A percentile compares a stretch with the other conserved stretches of the same genome.
Conservation (phyloP, 2,888 invertebrate species). For the Nymphalis polychloros region DNA sequence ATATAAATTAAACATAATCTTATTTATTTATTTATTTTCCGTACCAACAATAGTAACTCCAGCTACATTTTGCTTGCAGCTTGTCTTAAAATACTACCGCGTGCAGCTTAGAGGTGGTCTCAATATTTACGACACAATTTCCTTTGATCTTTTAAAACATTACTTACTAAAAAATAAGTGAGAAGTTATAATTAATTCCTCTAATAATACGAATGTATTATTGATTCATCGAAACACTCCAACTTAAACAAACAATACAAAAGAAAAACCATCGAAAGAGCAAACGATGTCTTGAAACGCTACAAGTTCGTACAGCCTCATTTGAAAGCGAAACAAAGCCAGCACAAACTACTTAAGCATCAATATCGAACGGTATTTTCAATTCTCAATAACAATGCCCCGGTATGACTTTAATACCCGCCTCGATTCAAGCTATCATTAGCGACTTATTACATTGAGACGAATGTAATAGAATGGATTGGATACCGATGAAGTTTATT, state of each 20-base stretch:
- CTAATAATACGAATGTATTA: constrained; percentile 16
- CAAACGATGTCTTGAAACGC: constrained; percentile 45
- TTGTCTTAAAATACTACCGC: too few species aligned
- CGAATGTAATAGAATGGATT: background rate
- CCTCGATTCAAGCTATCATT: constrained; percentile 42
- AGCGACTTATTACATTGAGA: constrained; percentile 43
- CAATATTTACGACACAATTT: too few species aligned
- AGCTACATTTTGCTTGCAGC: too few species aligned
- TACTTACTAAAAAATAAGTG: too few species aligned
- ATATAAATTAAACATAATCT: too few species aligned
- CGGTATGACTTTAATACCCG: constrained; percentile 29
- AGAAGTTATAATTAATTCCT: too few species aligned
- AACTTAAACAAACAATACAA: constrained; percentile 30
- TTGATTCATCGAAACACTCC: background rate
- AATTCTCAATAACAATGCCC: constrained; percentile 55
- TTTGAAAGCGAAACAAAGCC: constrained; percentile 59
- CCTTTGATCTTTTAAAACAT: too few species aligned
- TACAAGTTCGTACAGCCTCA: constrained; percentile 39
- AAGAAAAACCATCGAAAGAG: constrained; percentile 52
- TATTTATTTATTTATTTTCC: too few species aligned
- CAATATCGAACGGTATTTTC: constrained; percentile 53
- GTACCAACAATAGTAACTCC: too few species aligned
- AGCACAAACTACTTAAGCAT: constrained; percentile 59
- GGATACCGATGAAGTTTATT: too few species aligned
- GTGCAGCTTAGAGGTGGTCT: too few species aligned